Conservation (phyloP, 2,113 vertebrate species). For the Semicossyphus pulcher region DNA sequence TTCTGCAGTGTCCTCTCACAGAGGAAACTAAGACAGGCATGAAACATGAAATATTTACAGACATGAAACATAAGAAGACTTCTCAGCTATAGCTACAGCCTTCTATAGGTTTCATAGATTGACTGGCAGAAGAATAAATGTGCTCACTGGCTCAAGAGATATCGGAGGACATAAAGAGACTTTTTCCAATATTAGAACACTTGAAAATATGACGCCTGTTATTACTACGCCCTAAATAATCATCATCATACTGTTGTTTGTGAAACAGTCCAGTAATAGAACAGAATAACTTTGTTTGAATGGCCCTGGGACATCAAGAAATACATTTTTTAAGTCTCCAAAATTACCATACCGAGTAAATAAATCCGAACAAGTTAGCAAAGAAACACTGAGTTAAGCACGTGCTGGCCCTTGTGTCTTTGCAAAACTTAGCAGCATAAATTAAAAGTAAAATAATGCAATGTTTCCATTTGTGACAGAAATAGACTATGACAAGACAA, state of each 20-base stretch:
- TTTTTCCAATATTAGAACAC: not conserved
- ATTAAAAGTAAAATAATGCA: no score
- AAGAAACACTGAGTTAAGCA: no score
- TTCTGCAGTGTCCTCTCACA: not conserved
- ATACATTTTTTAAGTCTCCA: no score
- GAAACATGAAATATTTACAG: slow-evolving; percentile 64
- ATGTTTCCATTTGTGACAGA: not conserved
- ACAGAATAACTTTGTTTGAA: not conserved
- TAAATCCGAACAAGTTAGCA: no score
- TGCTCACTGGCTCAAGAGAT: not conserved
- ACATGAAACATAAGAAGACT: slow-evolving; percentile 22
- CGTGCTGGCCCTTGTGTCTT: no score
- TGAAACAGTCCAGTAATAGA: not conserved
- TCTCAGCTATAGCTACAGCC: slow-evolving; percentile 12
- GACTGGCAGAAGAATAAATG: not conserved
- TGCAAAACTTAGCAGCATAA: no score
- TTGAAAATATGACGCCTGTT: not conserved
- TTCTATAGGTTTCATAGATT: slow-evolving; percentile 9
- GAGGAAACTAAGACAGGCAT: slow-evolving; percentile 47
- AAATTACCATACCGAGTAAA: no score
- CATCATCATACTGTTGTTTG: not conserved
- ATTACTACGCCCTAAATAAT: not conserved
- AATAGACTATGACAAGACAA: no score
- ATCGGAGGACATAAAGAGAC: not conserved
- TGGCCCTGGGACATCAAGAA: no score